Evolutionary conservation across 2,113 vertebrate species (phyloP).

Genomic region (Azemiops feae): DNA sequence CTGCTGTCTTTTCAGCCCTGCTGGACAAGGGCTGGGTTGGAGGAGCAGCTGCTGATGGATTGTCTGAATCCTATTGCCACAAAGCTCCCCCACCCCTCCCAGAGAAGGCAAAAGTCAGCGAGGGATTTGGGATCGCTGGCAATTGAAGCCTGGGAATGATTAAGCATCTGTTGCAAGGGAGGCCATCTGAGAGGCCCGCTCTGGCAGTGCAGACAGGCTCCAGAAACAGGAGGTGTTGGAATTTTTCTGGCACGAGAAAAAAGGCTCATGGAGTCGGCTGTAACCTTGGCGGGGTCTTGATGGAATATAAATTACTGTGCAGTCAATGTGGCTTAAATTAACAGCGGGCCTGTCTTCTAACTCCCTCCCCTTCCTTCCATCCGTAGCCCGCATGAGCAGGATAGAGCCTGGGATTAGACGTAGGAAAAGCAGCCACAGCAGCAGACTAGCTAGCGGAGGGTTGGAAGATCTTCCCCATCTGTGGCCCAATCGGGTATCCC

Average conservation of each 20-base stretch:
- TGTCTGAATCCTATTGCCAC: neutral
- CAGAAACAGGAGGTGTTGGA: conserved; percentile 68
- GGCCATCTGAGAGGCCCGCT: conserved; percentile 47
- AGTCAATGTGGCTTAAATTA: conserved; percentile 67
- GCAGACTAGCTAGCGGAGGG: fast-evolving
- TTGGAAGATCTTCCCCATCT: neutral
- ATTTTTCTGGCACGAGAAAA: conserved; percentile 70
- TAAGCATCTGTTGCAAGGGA: conserved; percentile 12
- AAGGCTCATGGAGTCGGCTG: conserved; percentile 46
- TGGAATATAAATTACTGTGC: conserved; percentile 53
- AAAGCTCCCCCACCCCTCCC: neutral
- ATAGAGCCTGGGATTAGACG: neutral
- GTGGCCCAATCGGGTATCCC: neutral
- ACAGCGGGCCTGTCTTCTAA: neutral
- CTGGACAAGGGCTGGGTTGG: neutral
- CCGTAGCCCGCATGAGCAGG: neutral
- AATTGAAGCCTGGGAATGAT: conserved; percentile 53
- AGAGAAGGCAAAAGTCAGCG: neutral
- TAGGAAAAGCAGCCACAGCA: neutral
- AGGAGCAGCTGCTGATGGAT: too few relatives aligned
- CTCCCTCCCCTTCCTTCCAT: neutral
- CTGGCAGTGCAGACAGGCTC: conserved; percentile 51
- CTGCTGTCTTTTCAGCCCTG: neutral
- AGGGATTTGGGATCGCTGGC: conserved; percentile 31
- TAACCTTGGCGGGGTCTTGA: conserved; percentile 45